Percentiles rank a stretch among this genome's conserved stretches.
Conservation (phyloP, 2,113 vertebrate species). For the Ictalurus furcatus region DNA sequence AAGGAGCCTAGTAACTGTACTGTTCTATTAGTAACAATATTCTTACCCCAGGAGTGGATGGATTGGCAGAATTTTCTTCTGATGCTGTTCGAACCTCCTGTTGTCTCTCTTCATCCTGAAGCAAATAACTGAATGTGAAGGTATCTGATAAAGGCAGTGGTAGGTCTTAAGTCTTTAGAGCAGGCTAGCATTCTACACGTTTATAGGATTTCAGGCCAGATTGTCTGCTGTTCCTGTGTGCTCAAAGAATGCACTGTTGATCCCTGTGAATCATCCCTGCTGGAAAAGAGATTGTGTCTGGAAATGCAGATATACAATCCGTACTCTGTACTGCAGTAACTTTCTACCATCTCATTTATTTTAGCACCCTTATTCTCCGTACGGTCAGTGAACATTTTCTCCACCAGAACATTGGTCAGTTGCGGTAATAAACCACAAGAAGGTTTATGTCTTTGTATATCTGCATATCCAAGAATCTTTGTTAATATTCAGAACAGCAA, state of each 20-base stretch:
- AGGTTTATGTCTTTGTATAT: background rate
- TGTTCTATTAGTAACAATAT: background rate
- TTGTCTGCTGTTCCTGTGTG: constrained; percentile 31
- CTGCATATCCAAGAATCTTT: background rate
- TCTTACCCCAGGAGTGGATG: background rate
- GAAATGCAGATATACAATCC: constrained; percentile 28
- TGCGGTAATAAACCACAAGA: background rate
- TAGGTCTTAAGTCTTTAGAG: background rate
- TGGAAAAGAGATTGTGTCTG: constrained; percentile 31
- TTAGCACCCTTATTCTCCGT: background rate
- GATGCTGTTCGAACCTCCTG: background rate
- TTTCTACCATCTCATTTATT: constrained; percentile 13
- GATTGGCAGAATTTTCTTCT: background rate
- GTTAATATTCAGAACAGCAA: background rate
- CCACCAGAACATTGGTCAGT: background rate
- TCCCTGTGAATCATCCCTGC: constrained; percentile 25
- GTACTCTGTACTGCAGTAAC: constrained; percentile 12
- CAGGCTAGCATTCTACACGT: background rate
- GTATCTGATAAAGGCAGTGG: background rate
- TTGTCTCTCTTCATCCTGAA: background rate
- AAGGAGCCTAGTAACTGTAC: background rate
- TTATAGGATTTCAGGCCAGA: constrained; percentile 20
- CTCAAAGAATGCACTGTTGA: constrained; percentile 28
- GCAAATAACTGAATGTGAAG: constrained; percentile 11
- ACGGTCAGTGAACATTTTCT: background rate